phyloP scores from a whole-genome alignment of 2,797 vertebrate species.

The Enteromius anoplus region DNA sequence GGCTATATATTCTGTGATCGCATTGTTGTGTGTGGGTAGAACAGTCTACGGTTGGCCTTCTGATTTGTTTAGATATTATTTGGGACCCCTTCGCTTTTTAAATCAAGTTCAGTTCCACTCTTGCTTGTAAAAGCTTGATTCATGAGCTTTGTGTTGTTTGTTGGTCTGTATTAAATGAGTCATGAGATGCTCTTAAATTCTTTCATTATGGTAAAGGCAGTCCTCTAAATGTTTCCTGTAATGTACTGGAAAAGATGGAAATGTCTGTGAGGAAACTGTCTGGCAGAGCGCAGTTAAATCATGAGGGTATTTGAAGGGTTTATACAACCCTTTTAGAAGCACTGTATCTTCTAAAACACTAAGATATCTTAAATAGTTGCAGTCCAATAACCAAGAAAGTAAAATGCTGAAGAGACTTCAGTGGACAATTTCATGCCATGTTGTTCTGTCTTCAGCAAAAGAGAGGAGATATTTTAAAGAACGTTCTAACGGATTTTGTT shows the following conservation, averaged over 20 bases:
- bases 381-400: neutral
- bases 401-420: neutral
- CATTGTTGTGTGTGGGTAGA: conserved; percentile 47
- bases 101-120: conserved; percentile 28
- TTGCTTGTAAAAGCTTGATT: conserved; percentile 29
- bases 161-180: conserved; percentile 40
- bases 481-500: neutral
- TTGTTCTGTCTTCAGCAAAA: too few relatives aligned
- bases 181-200: conserved; percentile 3
- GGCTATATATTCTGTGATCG: conserved; percentile 23
- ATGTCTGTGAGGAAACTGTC: conserved; percentile 14
- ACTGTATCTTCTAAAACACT: neutral
- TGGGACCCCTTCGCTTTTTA: neutral
- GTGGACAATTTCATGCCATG: neutral
- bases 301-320: neutral
- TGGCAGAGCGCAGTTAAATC: neutral
- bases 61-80: conserved; percentile 51
- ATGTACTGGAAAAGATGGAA: conserved; percentile 7
- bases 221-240: conserved; percentile 24
- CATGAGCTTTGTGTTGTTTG: conserved; percentile 30
- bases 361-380: neutral
- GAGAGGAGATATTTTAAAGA: neutral
- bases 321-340: neutral
- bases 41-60: conserved; percentile 20
- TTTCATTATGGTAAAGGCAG: conserved; percentile 10